These are phyloP conservation scores for Thalassaphorura encarpata DNA, from an alignment of 1,140 invertebrate genomes.

Conservation along the genomic window DNA sequence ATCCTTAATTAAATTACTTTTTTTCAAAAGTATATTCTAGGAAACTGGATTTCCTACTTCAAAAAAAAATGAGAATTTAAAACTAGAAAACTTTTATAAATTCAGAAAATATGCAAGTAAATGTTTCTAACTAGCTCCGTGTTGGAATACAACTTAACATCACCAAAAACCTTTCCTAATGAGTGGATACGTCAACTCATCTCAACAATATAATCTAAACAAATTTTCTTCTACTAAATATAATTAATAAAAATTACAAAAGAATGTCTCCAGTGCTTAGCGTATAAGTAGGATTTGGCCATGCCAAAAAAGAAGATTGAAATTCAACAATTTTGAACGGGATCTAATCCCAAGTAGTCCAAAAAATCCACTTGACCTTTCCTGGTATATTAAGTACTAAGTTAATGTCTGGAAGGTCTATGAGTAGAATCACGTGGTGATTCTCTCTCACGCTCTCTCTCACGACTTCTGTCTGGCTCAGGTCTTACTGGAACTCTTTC, in stretches of 20 bases:
- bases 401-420: constrained; percentile 36
- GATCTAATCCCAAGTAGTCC: no score
- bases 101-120: no score
- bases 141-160: not conserved
- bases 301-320: not conserved
- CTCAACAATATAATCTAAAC: not conserved
- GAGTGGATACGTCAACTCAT: not conserved
- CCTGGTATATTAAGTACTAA: not conserved
- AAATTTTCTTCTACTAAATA: not conserved
- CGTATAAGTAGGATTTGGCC: not conserved
- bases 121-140: no score
- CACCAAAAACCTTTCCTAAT: not conserved
- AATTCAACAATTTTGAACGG: not conserved
- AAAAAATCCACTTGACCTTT: not conserved
- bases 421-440: constrained; percentile 36
- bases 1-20: no score
- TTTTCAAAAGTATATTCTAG: no score
- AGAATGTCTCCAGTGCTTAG: not conserved
- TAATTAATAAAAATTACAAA: not conserved
- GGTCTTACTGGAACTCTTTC: constrained; percentile 32
- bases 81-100: no score
- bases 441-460: constrained; percentile 34
- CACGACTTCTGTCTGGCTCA: constrained; percentile 33
- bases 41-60: no score
- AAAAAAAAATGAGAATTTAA: no score